Conservation (phyloP, 2,113 vertebrate genomes). For the Pachyramphus minor region DNA sequence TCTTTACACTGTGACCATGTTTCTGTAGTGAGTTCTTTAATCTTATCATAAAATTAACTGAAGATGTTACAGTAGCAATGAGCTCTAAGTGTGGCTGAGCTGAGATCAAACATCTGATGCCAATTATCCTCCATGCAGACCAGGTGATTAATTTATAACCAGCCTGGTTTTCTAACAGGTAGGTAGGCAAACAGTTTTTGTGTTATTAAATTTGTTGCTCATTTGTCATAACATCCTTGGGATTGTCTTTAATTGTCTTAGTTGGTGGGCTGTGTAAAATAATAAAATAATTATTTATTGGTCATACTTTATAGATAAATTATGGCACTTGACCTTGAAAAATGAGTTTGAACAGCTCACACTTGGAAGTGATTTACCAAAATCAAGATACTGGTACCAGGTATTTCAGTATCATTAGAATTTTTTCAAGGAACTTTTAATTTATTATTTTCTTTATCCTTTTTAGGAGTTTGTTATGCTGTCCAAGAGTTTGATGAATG, state of each 20-base stretch:
- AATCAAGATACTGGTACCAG: not conserved
- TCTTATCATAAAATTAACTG: not conserved
- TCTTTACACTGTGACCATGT: no score
- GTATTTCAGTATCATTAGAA: not conserved
- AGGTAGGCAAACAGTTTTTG: not conserved
- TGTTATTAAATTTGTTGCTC: not conserved
- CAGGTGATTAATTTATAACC: not conserved
- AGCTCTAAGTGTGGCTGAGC: not conserved
- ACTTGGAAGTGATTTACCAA: not conserved
- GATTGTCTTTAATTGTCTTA: not conserved
- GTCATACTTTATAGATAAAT: not conserved
- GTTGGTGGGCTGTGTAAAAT: not conserved
- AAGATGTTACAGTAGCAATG: not conserved
- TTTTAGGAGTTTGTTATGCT: slow-evolving; percentile 87
- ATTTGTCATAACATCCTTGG: not conserved
- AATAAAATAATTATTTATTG: not conserved
- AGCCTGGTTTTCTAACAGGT: not conserved
- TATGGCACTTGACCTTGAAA: not conserved
- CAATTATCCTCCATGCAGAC: not conserved
- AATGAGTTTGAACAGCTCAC: not conserved
- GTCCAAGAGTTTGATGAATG: slow-evolving; percentile 79
- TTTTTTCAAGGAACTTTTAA: not conserved
- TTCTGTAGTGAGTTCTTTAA: not conserved
- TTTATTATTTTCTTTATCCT: not conserved
- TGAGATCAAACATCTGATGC: not conserved